Evolutionary conservation across 2,888 invertebrate genomes (phyloP).

Genomic region (Epistrophe grossulariae): DNA sequence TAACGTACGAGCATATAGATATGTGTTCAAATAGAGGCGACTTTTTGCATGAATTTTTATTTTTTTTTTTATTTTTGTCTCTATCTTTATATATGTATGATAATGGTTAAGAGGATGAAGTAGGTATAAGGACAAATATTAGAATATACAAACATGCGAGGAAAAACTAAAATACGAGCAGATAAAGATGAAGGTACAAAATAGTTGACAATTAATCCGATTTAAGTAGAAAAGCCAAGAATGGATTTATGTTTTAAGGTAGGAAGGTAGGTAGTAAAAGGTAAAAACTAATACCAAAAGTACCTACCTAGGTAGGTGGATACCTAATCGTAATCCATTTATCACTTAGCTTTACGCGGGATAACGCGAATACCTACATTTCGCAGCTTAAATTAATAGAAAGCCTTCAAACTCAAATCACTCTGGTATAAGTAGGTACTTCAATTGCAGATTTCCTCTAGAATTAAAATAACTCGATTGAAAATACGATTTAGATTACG

Average conservation of each 20-base stretch:
- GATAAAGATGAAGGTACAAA: constrained; percentile 73
- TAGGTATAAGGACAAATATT: constrained; percentile 57
- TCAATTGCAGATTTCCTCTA: no score
- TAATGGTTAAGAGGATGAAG: constrained; percentile 62
- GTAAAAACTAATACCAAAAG: constrained; percentile 30
- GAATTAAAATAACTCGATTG: no score
- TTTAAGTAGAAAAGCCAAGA: constrained; percentile 52
- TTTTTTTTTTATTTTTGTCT: constrained; percentile 33
- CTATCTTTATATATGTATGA: constrained; percentile 60
- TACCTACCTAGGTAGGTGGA: no score
- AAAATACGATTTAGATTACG: no score
- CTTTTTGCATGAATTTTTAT: constrained; percentile 74
- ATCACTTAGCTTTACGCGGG: neutral
- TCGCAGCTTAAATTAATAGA: no score
- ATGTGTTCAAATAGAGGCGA: constrained; percentile 32
- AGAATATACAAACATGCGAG: constrained; percentile 56
- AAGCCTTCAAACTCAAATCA: no score
- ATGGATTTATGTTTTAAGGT: constrained; percentile 51
- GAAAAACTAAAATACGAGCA: constrained; percentile 33
- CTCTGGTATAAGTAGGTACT: no score
- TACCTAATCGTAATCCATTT: neutral
- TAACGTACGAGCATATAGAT: neutral
- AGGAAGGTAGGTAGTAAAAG: no score
- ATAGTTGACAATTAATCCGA: constrained; percentile 73
- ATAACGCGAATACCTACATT: no score